Evolutionary conservation across 2,113 vertebrate genomes (phyloP).

Genomic region (Eretmochelys imbricata): DNA sequence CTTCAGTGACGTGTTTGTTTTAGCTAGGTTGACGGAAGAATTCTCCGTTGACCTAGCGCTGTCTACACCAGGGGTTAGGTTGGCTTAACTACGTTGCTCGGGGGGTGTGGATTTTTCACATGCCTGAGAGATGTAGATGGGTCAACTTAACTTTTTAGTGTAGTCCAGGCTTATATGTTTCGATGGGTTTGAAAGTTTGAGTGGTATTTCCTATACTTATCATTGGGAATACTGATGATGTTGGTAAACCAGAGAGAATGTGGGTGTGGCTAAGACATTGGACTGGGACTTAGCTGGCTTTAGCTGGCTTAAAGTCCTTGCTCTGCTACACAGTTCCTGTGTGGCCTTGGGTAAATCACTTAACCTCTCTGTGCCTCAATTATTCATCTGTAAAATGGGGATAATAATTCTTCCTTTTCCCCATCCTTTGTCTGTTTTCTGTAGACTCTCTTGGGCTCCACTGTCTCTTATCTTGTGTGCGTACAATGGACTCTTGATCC

Average conservation of each 20-base stretch:
- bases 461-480: not conserved
- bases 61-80: not conserved
- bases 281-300: not conserved
- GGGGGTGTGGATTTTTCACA: not conserved
- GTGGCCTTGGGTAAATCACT: not conserved
- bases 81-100: not conserved
- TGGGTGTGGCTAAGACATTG: not conserved
- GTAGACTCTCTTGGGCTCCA: not conserved
- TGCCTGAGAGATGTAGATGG: not conserved
- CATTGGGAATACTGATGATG: not conserved
- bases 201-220: slow-evolving; percentile 7
- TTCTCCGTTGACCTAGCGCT: not conserved
- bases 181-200: slow-evolving; percentile 24
- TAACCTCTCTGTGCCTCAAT: not conserved
- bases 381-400: not conserved
- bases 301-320: not conserved
- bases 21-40: slow-evolving; percentile 22
- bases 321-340: not conserved
- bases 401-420: not conserved
- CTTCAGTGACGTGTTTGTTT: slow-evolving; percentile 13
- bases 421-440: not conserved
- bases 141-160: not conserved
- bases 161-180: not conserved
- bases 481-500: not conserved
- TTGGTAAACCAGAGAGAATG: not conserved